Evolutionary conservation across 2,888 invertebrate species (phyloP).

Genomic region (Bimastos eiseni): DNA sequence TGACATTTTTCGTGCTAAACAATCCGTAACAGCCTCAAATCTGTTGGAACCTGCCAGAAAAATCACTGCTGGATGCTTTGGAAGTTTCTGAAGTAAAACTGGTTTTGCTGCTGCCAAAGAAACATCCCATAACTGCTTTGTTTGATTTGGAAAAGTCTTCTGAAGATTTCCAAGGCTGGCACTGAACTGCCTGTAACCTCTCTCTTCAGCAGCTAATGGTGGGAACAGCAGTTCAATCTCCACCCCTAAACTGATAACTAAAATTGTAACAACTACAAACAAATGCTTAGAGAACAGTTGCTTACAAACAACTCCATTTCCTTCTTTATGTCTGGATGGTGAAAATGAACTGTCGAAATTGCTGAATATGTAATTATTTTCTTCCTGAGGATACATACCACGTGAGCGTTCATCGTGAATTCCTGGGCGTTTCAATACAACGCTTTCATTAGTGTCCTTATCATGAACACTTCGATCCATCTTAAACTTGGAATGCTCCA

Average conservation of each 20-base stretch:
- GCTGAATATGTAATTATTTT: neutral
- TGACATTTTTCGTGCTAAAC: neutral
- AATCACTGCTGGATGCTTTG: constrained; percentile 15
- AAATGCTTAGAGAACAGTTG: neutral
- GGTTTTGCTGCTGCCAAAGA: neutral
- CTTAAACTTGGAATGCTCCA: neutral
- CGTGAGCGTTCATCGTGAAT: neutral
- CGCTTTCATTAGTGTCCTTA: neutral
- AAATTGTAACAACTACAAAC: neutral
- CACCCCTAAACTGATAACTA: neutral
- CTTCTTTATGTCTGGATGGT: neutral
- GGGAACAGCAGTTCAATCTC: neutral
- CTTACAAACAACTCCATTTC: neutral
- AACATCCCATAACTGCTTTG: neutral
- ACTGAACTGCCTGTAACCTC: neutral
- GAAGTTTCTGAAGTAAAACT: neutral
- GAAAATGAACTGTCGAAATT: neutral
- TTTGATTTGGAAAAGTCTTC: constrained; percentile 4
- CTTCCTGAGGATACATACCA: neutral
- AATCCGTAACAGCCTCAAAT: neutral
- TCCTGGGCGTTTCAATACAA: neutral
- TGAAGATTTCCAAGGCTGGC: neutral
- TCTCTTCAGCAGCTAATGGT: neutral
- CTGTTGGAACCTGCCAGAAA: neutral
- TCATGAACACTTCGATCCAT: neutral